phyloP scores from a whole-genome alignment of 2,797 vertebrate species.

The Bradypodion pumilum region DNA sequence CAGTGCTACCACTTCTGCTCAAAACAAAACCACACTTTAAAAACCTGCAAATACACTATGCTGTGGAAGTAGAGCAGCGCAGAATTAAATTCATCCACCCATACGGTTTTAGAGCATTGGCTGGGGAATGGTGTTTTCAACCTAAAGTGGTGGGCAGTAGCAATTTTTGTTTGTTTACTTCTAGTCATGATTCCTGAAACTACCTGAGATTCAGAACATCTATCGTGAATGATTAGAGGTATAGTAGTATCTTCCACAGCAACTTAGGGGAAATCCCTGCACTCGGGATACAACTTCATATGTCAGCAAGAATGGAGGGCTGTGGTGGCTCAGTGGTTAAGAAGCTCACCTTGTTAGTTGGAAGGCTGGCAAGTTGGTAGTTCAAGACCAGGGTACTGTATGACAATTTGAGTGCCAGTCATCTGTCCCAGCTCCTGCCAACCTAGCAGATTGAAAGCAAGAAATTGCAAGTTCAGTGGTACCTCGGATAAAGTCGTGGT shows the following conservation, averaged over 20 bases:
- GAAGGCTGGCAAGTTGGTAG: no score
- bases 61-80: conserved; percentile 3
- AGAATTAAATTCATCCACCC: conserved; percentile 14
- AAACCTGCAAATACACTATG: conserved; percentile 18
- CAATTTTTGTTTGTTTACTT: conserved; percentile 20
- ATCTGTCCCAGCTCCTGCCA: no score
- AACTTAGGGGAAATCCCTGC: neutral
- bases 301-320: no score
- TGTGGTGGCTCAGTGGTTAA: no score
- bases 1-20: conserved; percentile 15
- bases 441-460: no score
- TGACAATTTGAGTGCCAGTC: no score
- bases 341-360: no score
- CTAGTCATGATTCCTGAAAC: conserved; percentile 1
- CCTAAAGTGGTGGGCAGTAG: neutral
- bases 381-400: no score
- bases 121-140: conserved; percentile 21
- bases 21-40: conserved; percentile 40
- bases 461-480: no score
- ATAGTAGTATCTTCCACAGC: neutral
- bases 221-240: neutral
- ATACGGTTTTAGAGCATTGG: conserved; percentile 18
- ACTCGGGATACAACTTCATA: neutral
- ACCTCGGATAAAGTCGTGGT: no score
- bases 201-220: neutral